Base-by-base conservation (phyloP, 2,888 invertebrate genomes). In the Lasiommata megera region DNA sequence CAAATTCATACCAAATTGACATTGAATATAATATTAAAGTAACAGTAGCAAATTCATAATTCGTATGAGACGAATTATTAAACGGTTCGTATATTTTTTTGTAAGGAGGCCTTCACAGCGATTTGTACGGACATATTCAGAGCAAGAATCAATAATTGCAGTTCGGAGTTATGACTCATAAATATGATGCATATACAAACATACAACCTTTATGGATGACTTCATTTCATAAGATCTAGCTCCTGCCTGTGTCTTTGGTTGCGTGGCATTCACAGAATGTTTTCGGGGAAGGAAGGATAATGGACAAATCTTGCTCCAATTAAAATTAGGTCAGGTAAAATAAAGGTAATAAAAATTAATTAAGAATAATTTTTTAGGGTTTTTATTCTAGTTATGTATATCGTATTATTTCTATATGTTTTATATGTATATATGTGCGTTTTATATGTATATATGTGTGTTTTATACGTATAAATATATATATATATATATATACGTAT, bases 21-120 rank as follows among this genome's bases (percentile, higher is more conserved):
- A 9, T 14, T 50, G 14, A 37, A 14, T 23, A 23, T n/a, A n/a
- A n/a, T n/a, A 23, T 23, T 3, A 23, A 3, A 23, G 23, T 23
- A 8, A 50, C 50, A 37, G 50, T 50, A 50, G 50, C 50, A 50
- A 50, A 50, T 50, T 23, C 14, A 37, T 28, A 50, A 50, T 50
- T 37, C 7, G 12, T 46, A 28, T 14, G 38, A 23, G 16, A 9
- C 48, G 36, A 48, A 48, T 37, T 23, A 9, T 23, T 36, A 48
- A 48, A 9, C 18, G 48, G 8, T 48, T 48, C 23, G 37, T 37
- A 23, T 11, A 11, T 6, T 28, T 47, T 11, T 14, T 12, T 18
- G 11, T 9, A 6, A 3, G 12, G 12, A 37, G 34, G n/a, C 23
- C 36, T 46, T 46, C 46, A 46, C 29, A 12, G 8, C 8, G 37